These are phyloP conservation scores for Rhabdomys dilectus DNA, from an alignment of 2,113 vertebrate species.

Conservation along the genomic window DNA sequence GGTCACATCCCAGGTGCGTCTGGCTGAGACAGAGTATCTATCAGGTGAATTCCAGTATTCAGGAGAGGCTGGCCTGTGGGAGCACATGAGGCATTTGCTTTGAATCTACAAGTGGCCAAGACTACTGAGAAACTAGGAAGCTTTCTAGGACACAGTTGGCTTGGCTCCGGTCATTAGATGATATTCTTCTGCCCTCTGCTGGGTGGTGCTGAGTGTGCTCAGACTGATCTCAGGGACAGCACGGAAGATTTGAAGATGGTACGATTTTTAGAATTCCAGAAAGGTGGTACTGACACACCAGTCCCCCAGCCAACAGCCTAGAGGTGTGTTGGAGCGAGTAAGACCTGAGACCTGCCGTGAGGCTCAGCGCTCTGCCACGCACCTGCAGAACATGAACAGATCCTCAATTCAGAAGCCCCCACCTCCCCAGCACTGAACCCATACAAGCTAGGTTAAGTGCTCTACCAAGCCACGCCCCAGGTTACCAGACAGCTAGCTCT, in stretches of 20 bases:
- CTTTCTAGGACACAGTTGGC: neutral
- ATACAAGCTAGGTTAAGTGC: neutral
- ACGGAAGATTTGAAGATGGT: neutral
- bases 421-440: neutral
- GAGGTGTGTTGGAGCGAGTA: neutral
- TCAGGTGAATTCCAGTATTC: neutral
- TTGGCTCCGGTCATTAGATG: accelerated
- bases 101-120: neutral
- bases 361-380: too few relatives aligned
- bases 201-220: neutral
- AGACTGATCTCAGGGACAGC: neutral
- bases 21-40: neutral
- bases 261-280: neutral
- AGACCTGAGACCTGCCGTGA: neutral
- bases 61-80: neutral
- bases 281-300: neutral
- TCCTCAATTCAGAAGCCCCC: neutral
- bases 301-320: neutral
- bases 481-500: too few relatives aligned
- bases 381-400: neutral
- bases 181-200: conserved; percentile 69
- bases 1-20: neutral
- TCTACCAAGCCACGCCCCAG: neutral
- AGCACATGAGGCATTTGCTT: neutral
- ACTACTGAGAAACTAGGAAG: neutral